Conservation (phyloP, 2,797 vertebrate species). For the Oreochromis mossambicus region DNA sequence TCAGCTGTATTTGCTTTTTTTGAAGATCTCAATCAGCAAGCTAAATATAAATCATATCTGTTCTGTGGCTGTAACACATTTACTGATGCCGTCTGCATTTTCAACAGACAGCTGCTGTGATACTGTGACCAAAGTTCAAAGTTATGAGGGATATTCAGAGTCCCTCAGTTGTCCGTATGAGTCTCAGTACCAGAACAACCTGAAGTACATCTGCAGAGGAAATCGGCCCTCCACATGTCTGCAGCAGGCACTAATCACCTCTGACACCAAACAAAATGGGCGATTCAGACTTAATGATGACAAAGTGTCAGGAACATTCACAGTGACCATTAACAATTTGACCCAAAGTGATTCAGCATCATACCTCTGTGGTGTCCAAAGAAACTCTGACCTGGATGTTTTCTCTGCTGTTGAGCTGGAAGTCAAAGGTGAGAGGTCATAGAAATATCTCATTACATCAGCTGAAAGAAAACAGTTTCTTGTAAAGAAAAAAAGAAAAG, state of each 20-base stretch:
- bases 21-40: neutral
- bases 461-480: neutral
- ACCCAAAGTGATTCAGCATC: accelerated
- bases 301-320: accelerated
- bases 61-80: neutral
- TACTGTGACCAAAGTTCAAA: accelerated
- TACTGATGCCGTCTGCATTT: accelerated
- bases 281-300: neutral
- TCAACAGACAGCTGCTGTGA: neutral
- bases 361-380: neutral
- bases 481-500: neutral
- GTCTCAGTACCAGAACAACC: accelerated
- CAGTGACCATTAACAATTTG: accelerated
- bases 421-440: neutral
- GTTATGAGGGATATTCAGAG: accelerated
- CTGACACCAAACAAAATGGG: accelerated
- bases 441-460: neutral
- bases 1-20: neutral
- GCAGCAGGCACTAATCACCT: neutral
- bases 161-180: accelerated
- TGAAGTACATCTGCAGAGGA: neutral
- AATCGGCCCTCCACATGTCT: accelerated
- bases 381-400: accelerated
- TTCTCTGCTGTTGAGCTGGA: neutral
- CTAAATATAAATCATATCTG: neutral